phyloP scores from a whole-genome alignment of 2,888 invertebrate species.

The Lycaena phlaeas region DNA sequence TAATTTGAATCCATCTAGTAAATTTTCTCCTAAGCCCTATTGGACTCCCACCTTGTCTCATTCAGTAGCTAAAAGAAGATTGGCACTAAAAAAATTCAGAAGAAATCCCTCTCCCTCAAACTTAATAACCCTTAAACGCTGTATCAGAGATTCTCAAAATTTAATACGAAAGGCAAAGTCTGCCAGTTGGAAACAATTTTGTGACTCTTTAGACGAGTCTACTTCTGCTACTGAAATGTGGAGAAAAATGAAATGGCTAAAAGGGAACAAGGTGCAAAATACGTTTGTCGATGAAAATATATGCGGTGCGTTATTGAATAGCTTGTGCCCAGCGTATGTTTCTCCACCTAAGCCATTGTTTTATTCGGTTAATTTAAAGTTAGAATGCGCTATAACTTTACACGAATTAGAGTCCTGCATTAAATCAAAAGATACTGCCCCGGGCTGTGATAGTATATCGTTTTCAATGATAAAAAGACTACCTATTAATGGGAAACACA shows the following conservation, averaged over 20 bases:
- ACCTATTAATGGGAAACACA: neutral
- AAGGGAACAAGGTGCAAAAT: conserved; percentile 7
- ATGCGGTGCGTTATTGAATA: neutral
- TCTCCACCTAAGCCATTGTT: neutral
- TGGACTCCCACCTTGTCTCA: conserved; percentile 6
- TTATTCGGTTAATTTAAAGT: neutral
- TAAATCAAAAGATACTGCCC: conserved; percentile 11
- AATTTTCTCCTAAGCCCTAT: conserved; percentile 1
- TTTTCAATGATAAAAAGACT: conserved; percentile 11
- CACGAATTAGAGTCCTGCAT: conserved; percentile 10
- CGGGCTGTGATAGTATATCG: conserved; percentile 12
- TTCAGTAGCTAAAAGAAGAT: neutral
- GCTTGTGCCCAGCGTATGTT: conserved; percentile 5
- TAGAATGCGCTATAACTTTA: neutral
- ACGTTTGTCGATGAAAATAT: neutral
- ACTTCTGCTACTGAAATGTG: conserved; percentile 6
- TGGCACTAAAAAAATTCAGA: neutral
- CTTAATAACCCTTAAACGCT: neutral
- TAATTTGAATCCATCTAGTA: neutral
- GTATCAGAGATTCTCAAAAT: neutral
- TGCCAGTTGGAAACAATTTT: neutral
- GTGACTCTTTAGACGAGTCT: neutral
- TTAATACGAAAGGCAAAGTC: neutral
- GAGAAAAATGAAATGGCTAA: conserved; percentile 6
- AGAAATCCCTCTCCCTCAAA: neutral